phyloP scores from a whole-genome alignment of 2,888 invertebrate genomes.

The Baccha elongata region DNA sequence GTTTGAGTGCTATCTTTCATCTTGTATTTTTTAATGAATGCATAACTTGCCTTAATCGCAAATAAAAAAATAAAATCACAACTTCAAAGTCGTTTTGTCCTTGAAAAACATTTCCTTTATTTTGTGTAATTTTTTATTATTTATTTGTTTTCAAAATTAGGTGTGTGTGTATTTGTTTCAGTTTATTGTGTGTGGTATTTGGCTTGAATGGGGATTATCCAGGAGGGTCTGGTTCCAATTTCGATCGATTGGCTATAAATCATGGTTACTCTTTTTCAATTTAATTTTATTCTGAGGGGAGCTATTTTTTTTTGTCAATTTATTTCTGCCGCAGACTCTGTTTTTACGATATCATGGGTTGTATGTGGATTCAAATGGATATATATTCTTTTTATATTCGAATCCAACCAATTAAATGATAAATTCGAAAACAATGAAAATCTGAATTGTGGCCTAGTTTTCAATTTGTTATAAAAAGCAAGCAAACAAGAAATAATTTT shows the following conservation, averaged over 20 bases:
- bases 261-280: constrained; percentile 27
- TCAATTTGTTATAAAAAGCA: background rate
- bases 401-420: constrained; percentile 22
- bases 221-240: constrained; percentile 5
- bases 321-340: background rate
- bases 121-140: too few relatives aligned
- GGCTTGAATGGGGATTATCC: constrained; percentile 6
- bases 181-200: constrained; percentile 23
- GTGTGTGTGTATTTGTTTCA: constrained; percentile 28
- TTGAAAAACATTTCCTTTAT: background rate
- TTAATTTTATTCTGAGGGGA: constrained; percentile 15
- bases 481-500: too few relatives aligned
- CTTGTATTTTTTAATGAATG: too few relatives aligned
- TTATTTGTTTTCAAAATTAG: constrained; percentile 26
- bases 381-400: constrained; percentile 9
- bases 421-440: constrained; percentile 13
- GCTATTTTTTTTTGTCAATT: background rate
- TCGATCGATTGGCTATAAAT: constrained; percentile 29
- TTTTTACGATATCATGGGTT: background rate
- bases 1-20: too few relatives aligned
- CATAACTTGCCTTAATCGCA: too few relatives aligned
- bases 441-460: background rate
- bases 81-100: too few relatives aligned
- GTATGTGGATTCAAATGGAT: background rate
- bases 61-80: too few relatives aligned